Evolutionary conservation across 2,113 vertebrate genomes (phyloP).

Genomic region (Piaya cayana): DNA sequence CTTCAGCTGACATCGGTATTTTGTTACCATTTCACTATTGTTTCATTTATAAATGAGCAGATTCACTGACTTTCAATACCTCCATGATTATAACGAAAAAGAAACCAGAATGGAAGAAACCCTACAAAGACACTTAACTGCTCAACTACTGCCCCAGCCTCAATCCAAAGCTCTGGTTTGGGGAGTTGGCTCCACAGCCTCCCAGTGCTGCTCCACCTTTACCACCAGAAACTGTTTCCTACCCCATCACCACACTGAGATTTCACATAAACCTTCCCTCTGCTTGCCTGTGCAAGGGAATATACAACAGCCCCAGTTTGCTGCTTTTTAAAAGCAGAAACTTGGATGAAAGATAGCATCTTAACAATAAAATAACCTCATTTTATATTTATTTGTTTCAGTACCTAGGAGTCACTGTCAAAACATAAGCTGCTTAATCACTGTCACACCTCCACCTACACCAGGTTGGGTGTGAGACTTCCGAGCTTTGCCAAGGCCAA

Average conservation of each 20-base stretch:
- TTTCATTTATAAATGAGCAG: neutral
- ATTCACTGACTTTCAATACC: neutral
- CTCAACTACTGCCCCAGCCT: neutral
- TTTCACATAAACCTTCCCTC: neutral
- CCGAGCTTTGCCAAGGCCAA: slow-evolving; percentile 38
- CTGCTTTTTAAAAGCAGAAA: neutral
- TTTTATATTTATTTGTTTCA: neutral
- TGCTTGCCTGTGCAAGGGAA: neutral
- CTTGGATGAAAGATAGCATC: neutral
- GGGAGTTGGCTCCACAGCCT: neutral
- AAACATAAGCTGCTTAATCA: neutral
- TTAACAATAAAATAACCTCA: neutral
- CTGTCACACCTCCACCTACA: neutral
- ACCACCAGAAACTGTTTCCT: neutral
- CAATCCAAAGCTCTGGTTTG: neutral
- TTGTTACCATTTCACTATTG: neutral
- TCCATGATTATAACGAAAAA: neutral
- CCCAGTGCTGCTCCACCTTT: neutral
- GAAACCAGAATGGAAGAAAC: neutral
- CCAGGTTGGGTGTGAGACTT: slow-evolving; percentile 39
- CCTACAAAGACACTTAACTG: neutral
- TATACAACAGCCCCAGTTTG: neutral
- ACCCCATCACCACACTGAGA: neutral
- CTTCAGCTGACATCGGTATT: neutral
- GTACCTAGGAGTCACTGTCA: fast-evolving